Evolutionary conservation across 2,113 vertebrate genomes (phyloP).

Genomic region (Cathartes aura): DNA sequence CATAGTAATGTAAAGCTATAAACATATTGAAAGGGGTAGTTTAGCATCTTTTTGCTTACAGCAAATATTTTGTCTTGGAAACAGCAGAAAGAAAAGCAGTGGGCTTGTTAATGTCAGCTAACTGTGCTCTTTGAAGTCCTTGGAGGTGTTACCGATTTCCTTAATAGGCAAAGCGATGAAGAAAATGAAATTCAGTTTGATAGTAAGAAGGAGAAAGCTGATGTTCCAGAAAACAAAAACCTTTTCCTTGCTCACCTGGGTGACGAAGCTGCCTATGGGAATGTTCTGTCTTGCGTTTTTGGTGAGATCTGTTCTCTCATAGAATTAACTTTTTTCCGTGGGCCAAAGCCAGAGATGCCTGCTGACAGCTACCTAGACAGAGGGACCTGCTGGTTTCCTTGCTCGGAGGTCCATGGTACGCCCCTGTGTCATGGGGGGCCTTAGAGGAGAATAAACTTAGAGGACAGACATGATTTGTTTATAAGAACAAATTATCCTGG

Average conservation of each 20-base stretch:
- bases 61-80: slow-evolving; percentile 3
- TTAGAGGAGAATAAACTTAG: not conserved
- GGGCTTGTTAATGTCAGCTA: not conserved
- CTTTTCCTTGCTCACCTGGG: not conserved
- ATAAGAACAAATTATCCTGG: not conserved
- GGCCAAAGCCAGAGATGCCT: not conserved
- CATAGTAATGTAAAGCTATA: not conserved
- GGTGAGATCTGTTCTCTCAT: not conserved
- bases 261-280: accelerated
- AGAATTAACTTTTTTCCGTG: not conserved
- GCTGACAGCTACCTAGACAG: not conserved
- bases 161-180: not conserved
- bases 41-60: not conserved
- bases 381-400: not conserved
- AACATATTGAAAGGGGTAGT: not conserved
- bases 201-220: not conserved
- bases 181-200: not conserved
- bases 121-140: not conserved
- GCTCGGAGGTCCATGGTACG: not conserved
- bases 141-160: not conserved
- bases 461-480: not conserved
- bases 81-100: not conserved
- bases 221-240: not conserved
- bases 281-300: not conserved
- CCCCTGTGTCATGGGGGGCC: not conserved